Evolutionary conservation across 1,140 invertebrate genomes (phyloP).

Genomic region (Hycleus phaleratus): DNA sequence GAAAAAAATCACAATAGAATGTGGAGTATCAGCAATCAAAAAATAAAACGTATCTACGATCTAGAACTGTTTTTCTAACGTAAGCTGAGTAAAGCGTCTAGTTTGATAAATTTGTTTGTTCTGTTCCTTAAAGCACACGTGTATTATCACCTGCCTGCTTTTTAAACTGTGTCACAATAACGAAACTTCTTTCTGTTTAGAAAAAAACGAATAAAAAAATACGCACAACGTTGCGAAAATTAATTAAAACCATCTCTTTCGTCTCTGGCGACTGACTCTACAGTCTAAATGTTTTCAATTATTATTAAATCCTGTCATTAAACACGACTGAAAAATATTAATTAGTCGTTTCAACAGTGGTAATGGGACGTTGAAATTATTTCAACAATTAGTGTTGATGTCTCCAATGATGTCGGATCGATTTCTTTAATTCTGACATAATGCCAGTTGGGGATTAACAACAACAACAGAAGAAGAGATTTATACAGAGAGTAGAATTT

Average conservation of each 20-base stretch:
- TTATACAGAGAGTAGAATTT: slow-evolving; percentile 4
- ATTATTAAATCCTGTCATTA: not conserved
- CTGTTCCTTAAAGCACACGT: slow-evolving; percentile 13
- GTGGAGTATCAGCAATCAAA: slow-evolving; percentile 15
- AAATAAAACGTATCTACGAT: not conserved
- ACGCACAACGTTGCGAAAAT: not conserved
- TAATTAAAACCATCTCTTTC: slow-evolving; percentile 1
- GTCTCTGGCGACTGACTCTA: slow-evolving; percentile 2
- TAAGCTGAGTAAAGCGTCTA: slow-evolving; percentile 19
- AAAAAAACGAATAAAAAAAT: slow-evolving; percentile 5
- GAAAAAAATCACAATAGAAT: slow-evolving; percentile 8
- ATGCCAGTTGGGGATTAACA: slow-evolving; percentile 4
- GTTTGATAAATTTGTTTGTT: slow-evolving; percentile 18
- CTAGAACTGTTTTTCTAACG: slow-evolving; percentile 7
- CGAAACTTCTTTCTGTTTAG: not conserved
- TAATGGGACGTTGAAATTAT: not conserved
- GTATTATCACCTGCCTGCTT: slow-evolving; percentile 14
- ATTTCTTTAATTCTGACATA: slow-evolving; percentile 3
- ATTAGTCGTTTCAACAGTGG: not conserved
- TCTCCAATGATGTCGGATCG: too few species aligned
- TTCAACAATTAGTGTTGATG: too few species aligned
- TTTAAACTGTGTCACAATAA: not conserved
- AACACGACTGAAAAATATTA: not conserved
- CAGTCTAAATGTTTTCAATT: slow-evolving; percentile 1
- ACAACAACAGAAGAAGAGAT: not conserved